These are phyloP conservation scores for Odontamblyopus rebecca DNA, from an alignment of 2,797 vertebrate genomes.

Conservation along the genomic window DNA sequence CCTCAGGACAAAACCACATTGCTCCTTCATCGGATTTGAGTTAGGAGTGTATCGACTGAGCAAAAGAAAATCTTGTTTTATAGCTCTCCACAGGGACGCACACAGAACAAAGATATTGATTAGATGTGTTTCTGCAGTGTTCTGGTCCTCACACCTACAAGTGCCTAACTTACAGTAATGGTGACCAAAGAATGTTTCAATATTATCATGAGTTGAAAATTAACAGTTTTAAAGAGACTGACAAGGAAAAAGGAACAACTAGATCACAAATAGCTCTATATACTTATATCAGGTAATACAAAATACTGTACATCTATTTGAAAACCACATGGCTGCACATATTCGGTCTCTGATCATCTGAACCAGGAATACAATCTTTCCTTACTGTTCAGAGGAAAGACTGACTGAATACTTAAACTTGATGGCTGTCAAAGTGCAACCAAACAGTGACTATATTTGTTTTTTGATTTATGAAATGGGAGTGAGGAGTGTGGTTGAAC, in stretches of 20 bases:
- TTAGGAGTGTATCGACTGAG: not conserved
- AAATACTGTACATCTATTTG: not conserved
- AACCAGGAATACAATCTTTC: not conserved
- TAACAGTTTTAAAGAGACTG: not conserved
- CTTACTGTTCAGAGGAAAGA: not conserved
- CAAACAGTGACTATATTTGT: too few species aligned
- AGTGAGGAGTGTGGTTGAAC: too few species aligned
- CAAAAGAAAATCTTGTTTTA: slow-evolving; percentile 10
- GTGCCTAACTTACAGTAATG: not conserved
- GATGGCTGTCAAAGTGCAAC: too few species aligned
- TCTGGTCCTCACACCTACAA: not conserved
- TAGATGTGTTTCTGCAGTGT: slow-evolving; percentile 22
- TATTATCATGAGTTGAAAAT: not conserved
- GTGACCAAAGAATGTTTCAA: not conserved
- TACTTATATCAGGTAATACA: not conserved
- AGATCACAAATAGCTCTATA: not conserved
- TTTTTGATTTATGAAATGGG: too few species aligned
- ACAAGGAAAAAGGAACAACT: not conserved
- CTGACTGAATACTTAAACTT: too few species aligned
- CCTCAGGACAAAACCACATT: not conserved
- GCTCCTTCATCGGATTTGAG: not conserved
- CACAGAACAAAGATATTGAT: slow-evolving; percentile 9
- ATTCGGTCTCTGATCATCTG: not conserved
- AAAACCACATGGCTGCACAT: too few species aligned
- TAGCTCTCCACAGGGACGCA: not conserved